Percentiles rank a stretch among this genome's conserved stretches.
Conservation (phyloP, 2,888 invertebrate genomes). For the Lacanobia wlatinum region DNA sequence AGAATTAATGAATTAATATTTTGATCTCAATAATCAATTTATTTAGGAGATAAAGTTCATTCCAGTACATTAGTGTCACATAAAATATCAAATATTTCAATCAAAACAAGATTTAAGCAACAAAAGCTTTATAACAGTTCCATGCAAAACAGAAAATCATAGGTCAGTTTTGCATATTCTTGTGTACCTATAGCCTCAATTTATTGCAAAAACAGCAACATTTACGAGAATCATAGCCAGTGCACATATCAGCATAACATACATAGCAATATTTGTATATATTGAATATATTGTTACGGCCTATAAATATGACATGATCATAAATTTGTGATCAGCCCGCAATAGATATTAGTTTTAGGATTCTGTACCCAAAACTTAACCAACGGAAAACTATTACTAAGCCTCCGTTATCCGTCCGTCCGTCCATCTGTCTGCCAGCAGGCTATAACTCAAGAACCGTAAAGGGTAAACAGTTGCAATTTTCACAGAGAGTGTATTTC, state of each 20-base stretch:
- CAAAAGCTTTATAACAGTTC: conserved; percentile 7
- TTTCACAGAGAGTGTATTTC: no score
- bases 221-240: conserved; percentile 19
- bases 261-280: background rate
- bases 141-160: conserved; percentile 18
- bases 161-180: conserved; percentile 52
- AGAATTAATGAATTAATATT: conserved; percentile 27
- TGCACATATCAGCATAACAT: conserved; percentile 24
- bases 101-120: conserved; percentile 31
- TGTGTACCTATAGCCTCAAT: conserved; percentile 13
- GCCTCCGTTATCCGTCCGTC: no score
- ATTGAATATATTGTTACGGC: conserved; percentile 17
- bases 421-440: no score
- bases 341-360: background rate
- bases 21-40: conserved; percentile 33
- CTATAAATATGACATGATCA: background rate
- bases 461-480: no score
- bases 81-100: conserved; percentile 49
- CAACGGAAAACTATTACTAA: no score
- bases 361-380: no score
- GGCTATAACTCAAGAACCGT: no score
- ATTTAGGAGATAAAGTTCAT: conserved; percentile 27
- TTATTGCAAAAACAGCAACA: conserved; percentile 27
- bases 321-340: background rate
- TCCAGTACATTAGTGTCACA: conserved; percentile 38